phyloP scores from a whole-genome alignment of 53 echinoderm and acorn worm genomes.

The Hippasteria phrygiana region DNA sequence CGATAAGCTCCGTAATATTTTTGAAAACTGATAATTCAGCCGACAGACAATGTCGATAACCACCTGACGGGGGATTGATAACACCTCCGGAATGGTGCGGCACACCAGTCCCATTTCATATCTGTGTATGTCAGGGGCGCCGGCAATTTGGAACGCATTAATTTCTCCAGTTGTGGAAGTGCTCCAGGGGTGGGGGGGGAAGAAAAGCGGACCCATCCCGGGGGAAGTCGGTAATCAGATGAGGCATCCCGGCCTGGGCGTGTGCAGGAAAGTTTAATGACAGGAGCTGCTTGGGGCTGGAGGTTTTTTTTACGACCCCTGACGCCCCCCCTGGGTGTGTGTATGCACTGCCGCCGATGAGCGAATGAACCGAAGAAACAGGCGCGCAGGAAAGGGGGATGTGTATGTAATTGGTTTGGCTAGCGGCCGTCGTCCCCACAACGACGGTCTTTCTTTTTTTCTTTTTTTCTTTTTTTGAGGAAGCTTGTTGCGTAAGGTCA shows the following conservation, averaged over 20 bases:
- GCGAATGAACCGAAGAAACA: not conserved
- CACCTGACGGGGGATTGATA: too few species aligned
- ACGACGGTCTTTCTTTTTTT: too few species aligned
- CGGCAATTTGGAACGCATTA: conserved; percentile 3
- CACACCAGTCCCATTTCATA: not conserved
- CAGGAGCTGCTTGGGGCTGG: not conserved
- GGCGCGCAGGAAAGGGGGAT: not conserved
- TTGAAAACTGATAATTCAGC: too few species aligned
- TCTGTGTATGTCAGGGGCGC: not conserved
- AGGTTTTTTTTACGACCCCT: not conserved
- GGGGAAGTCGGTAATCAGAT: conserved; percentile 45
- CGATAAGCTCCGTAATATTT: too few species aligned
- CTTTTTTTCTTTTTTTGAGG: too few species aligned
- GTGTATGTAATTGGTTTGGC: not conserved
- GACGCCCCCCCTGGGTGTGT: conserved; percentile 3
- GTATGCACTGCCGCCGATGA: not conserved
- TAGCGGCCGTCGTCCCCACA: too few species aligned
- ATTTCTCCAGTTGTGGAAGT: conserved; percentile 2
- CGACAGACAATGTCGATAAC: too few species aligned
- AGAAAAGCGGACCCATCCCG: conserved; percentile 18
- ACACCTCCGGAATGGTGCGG: too few species aligned
- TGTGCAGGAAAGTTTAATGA: conserved; percentile 51
- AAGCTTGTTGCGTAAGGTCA: too few species aligned
- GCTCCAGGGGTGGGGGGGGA: too few species aligned
- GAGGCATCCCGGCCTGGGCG: conserved; percentile 32